Base-by-base conservation (phyloP, 2,113 vertebrate genomes). In the Prochilodus magdalenae region DNA sequence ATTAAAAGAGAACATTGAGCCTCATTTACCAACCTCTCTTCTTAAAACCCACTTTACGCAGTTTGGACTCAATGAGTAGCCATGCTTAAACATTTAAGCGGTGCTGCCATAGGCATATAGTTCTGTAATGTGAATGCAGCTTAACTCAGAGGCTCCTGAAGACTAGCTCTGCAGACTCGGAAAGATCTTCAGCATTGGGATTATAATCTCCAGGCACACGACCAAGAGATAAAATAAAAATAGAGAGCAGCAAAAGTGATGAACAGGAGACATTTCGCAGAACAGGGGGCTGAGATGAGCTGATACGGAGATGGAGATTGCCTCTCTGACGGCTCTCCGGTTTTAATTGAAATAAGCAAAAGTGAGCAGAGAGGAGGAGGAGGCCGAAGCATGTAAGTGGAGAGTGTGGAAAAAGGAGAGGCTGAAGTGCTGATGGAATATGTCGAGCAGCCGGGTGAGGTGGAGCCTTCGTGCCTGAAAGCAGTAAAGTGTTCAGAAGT, bases 251-350 rank as follows among this genome's bases (percentile, higher is more conserved):
- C 24, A 29, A 26, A 47, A 14, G 40, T 27, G 11, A 65, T 40
- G 60, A 77, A 77, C 11, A 26, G 30, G 27, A 51, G 75, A 22
- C 36, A 15, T 30, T 77, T 77, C 60, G 18, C 75, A 30, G 24
- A 63, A 14, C 15, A 29, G 40, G 8, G 29, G 22, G 51, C 53
- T 22, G 18, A 55, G 53, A 55, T 55, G 53, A 55, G 10, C 65
- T 63, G 66, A 51, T 26, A 2, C 27, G 40, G 22, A 59, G 26
- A 47, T 30, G 13, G 40, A 55, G 16, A 29, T 7, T 40, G 40
- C 18, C 13, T 29, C 24, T 47, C 24, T 71, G 51, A 22, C 67
- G 36, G 51, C 18, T 53, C 18, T 15, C 0, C 26, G 18, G 26
- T 14, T 47, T 67, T 81, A 16, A 44, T 16, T 47, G 62, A 81